Evolutionary conservation across 2,797 vertebrate genomes (phyloP).

Genomic region (Gallirallus australis): DNA sequence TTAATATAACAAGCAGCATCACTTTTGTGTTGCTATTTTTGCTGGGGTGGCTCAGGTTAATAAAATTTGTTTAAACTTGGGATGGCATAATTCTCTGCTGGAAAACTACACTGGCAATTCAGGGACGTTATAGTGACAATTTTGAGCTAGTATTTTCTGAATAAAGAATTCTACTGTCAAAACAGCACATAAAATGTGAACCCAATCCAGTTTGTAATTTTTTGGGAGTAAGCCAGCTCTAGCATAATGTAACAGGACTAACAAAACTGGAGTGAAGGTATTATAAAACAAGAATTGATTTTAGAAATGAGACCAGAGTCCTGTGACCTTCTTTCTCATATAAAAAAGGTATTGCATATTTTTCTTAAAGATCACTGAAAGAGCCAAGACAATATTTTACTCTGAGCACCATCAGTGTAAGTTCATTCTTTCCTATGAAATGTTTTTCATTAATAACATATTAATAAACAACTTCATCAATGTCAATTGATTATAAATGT

Average conservation of each 20-base stretch:
- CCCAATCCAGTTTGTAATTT: background rate
- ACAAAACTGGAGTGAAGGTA: background rate
- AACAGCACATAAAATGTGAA: background rate
- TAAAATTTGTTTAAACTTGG: background rate
- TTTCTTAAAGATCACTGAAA: background rate
- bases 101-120: background rate
- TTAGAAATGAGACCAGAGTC: background rate
- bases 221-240: background rate
- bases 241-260: background rate
- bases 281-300: background rate
- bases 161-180: background rate
- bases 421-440: background rate
- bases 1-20: background rate
- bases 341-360: background rate
- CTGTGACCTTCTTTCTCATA: background rate
- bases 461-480: background rate
- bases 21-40: background rate
- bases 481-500: background rate
- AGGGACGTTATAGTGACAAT: background rate
- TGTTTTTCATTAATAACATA: background rate
- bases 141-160: background rate
- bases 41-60: background rate
- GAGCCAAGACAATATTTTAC: background rate
- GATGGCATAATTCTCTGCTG: background rate
- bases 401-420: background rate